phyloP scores from a whole-genome alignment of 2,888 invertebrate genomes.

The Epistrophe eligans region DNA sequence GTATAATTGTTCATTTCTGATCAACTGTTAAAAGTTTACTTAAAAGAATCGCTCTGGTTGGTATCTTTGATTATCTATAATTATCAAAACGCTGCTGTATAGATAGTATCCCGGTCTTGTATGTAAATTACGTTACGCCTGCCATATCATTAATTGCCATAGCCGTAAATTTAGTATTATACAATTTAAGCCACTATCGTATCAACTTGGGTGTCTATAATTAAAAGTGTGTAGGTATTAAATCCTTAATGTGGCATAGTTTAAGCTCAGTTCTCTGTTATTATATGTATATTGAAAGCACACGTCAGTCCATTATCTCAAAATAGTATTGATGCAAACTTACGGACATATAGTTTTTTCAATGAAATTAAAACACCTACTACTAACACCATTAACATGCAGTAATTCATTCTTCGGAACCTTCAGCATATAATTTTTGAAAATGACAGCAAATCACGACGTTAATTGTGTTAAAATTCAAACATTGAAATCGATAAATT shows the following conservation, averaged over 20 bases:
- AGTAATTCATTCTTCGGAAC: not conserved
- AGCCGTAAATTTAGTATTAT: not conserved
- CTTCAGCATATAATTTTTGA: slow-evolving; percentile 3
- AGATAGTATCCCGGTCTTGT: not conserved
- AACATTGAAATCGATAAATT: not conserved
- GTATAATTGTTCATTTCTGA: no score
- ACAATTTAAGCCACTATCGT: not conserved
- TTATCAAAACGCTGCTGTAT: no score
- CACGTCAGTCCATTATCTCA: slow-evolving; percentile 7
- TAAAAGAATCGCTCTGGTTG: no score
- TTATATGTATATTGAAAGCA: slow-evolving; percentile 14
- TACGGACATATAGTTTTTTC: not conserved
- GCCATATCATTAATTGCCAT: not conserved
- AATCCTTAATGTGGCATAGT: not conserved
- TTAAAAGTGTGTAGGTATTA: slow-evolving; percentile 3
- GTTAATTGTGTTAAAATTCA: slow-evolving; percentile 5
- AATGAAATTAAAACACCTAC: slow-evolving; percentile 7
- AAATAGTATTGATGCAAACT: not conserved
- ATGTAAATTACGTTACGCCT: not conserved
- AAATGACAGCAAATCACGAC: slow-evolving; percentile 17
- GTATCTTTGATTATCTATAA: no score
- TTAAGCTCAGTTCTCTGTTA: slow-evolving; percentile 9
- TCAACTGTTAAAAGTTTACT: no score
- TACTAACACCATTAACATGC: not conserved
- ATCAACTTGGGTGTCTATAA: not conserved